Percentiles rank a stretch among this genome's conserved stretches.
These are phyloP conservation scores for Xyrichtys novacula DNA, from an alignment of 2,797 vertebrate species.

Conservation along the genomic window DNA sequence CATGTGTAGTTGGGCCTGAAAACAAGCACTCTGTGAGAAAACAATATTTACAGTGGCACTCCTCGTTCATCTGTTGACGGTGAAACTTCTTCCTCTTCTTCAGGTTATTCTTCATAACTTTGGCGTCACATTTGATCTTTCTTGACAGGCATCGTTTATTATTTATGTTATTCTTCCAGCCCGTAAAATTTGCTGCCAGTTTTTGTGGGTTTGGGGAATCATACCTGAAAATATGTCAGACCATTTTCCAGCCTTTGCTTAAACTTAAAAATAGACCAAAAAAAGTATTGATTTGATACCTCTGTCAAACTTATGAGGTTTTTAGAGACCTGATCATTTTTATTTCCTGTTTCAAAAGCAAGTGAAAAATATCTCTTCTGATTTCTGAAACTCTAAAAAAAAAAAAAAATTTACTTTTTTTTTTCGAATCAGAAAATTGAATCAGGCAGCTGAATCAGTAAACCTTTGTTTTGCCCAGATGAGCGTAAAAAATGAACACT, in stretches of 20 bases:
- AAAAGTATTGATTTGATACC: neutral
- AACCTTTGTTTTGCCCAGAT: too few relatives aligned
- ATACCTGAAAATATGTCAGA: conserved; percentile 61
- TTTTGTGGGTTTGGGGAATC: conserved; percentile 63
- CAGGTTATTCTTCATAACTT: conserved; percentile 70
- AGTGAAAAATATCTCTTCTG: neutral
- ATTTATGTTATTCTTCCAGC: conserved; percentile 81
- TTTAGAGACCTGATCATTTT: conserved; percentile 5
- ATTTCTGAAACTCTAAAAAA: too few relatives aligned
- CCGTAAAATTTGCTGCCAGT: conserved; percentile 76
- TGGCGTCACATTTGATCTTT: conserved; percentile 75
- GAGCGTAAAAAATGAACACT: too few relatives aligned
- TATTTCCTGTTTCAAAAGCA: too few relatives aligned
- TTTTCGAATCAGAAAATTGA: too few relatives aligned
- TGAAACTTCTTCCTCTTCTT: conserved; percentile 76
- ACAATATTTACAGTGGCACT: conserved; percentile 66
- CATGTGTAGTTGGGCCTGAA: conserved; percentile 69
- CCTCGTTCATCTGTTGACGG: conserved; percentile 74
- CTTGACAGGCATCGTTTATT: conserved; percentile 82
- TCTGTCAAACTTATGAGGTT: neutral
- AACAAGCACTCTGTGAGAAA: conserved; percentile 62
- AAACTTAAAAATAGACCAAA: conserved; percentile 21
- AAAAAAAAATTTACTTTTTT: too few relatives aligned
- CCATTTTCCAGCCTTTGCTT: conserved; percentile 61
- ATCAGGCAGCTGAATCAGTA: too few relatives aligned